Evolutionary conservation across 2,888 invertebrate genomes (phyloP).

Genomic region (Protodeltote pygarga): DNA sequence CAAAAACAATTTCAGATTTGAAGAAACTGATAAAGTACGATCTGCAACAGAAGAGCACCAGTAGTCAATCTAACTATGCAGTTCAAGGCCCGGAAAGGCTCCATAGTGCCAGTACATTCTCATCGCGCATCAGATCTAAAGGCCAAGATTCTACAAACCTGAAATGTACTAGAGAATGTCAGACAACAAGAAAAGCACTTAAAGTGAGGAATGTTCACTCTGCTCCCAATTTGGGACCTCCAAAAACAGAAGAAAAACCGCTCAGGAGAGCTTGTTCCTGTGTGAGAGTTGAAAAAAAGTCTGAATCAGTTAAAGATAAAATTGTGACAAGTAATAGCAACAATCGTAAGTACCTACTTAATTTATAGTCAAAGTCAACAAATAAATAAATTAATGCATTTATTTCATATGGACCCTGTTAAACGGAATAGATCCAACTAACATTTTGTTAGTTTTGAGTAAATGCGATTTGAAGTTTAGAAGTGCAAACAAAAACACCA

Average conservation of each 20-base stretch:
- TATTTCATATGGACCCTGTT: too few relatives aligned
- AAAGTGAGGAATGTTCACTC: slow-evolving; percentile 64
- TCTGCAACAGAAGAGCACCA: slow-evolving; percentile 65
- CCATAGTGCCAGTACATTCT: slow-evolving; percentile 81
- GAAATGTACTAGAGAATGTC: slow-evolving; percentile 67
- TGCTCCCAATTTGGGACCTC: slow-evolving; percentile 66
- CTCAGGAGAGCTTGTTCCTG: slow-evolving; percentile 74
- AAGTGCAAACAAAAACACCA: too few relatives aligned
- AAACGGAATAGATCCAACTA: too few relatives aligned
- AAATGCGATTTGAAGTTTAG: too few relatives aligned
- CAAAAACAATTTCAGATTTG: slow-evolving; percentile 85
- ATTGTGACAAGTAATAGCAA: slow-evolving; percentile 51
- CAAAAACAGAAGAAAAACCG: slow-evolving; percentile 57
- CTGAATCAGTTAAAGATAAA: slow-evolving; percentile 58
- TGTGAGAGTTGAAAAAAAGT: slow-evolving; percentile 67
- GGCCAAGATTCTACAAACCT: slow-evolving; percentile 49
- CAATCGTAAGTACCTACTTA: slow-evolving; percentile 68
- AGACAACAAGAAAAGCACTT: slow-evolving; percentile 43
- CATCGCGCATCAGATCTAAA: slow-evolving; percentile 75
- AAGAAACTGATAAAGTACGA: slow-evolving; percentile 90
- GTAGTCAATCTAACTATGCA: slow-evolving; percentile 54
- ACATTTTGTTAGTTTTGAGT: too few relatives aligned
- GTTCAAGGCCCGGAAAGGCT: slow-evolving; percentile 73
- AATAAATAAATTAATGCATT: too few relatives aligned
- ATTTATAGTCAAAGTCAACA: too few relatives aligned